Base-by-base conservation (phyloP, 2,888 invertebrate genomes). In the Lepidocyrtinus sp. region DNA sequence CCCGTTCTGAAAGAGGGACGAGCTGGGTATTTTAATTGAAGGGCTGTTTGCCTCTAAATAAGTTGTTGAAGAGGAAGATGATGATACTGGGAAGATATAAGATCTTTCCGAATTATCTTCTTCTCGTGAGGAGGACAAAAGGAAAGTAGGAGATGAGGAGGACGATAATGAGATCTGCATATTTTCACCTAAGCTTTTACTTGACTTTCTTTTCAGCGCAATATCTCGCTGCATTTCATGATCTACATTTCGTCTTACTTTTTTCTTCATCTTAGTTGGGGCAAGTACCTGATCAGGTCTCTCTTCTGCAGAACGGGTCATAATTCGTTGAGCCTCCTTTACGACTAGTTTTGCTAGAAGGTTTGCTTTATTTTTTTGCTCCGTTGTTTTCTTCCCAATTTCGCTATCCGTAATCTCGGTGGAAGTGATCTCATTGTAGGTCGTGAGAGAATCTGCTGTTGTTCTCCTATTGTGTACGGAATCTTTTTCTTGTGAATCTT, bases 381-480 rank as follows among this genome's bases (percentile, higher is more conserved):
- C 65, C 65, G 61, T 64, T 70, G 26, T 72, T 61, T 71, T 64
- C 59, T 71, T 72, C 68, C 50, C 72, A 72, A 67, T 77, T 77
- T 77, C 59, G 71, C 67, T 67, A 72, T 61, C 24, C 65, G 26
- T 22, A 62, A 55, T 63, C 55, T 72, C 46, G 0, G 67, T 61
- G 61, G 64, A 71, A 77, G 72, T 67, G 36, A 63, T 45, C 61
- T 24, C 21, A 17, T 61, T 19, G 61, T 55, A 17, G 3, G 19
- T 17, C 59, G 17, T 19, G 61, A 2, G 61, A 61, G 59, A 17
- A 2, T 24, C 17, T 22, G 61, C 71, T 36, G 70, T 71, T 71
- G 46, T 64, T 76, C 27, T 62, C 46, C 55, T 64, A 67, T 71
- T 45, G 70, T 36, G 12, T 36, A 12, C 12, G 5, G 36, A 36